phyloP scores from a whole-genome alignment of 2,888 invertebrate genomes.

The Branchipolynoe longqiensis region DNA sequence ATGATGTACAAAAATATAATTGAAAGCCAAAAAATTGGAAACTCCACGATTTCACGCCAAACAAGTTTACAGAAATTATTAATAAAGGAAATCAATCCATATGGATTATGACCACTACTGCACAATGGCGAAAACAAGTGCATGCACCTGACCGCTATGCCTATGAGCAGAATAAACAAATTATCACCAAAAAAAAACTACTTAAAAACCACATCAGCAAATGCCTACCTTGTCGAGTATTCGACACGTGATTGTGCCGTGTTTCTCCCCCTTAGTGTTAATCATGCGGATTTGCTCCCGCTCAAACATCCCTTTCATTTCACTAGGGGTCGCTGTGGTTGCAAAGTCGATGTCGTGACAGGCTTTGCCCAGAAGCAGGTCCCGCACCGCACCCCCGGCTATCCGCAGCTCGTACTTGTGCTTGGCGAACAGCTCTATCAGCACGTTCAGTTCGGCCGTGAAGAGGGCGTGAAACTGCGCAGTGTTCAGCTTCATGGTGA shows the following conservation, averaged over 20 bases:
- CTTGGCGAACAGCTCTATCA: slow-evolving; percentile 90
- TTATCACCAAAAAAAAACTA: too few species aligned
- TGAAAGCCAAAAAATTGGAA: too few species aligned
- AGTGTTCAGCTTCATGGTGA: slow-evolving; percentile 77
- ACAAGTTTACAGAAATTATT: too few species aligned
- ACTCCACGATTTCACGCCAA: too few species aligned
- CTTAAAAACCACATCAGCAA: not conserved
- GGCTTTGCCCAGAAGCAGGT: slow-evolving; percentile 81
- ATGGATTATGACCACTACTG: too few species aligned
- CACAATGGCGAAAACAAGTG: too few species aligned
- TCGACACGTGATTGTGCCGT: slow-evolving; percentile 94
- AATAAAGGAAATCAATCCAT: too few species aligned
- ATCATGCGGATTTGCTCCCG: slow-evolving; percentile 93
- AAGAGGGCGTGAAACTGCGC: slow-evolving; percentile 83
- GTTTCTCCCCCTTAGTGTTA: slow-evolving; percentile 86
- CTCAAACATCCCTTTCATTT: slow-evolving; percentile 97
- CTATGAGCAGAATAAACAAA: too few species aligned
- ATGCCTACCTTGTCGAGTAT: slow-evolving; percentile 94
- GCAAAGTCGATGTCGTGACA: slow-evolving; percentile 96
- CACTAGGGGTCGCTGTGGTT: slow-evolving; percentile 95
- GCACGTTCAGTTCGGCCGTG: slow-evolving; percentile 88
- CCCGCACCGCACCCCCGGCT: slow-evolving; percentile 97
- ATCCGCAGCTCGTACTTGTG: slow-evolving; percentile 90
- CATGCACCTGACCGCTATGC: too few species aligned
- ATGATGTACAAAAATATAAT: too few species aligned